Percentiles rank a stretch among this genome's conserved stretches.
Evolutionary conservation across 1,140 invertebrate species (phyloP).

Genomic region (Trichogramma pretiosum): DNA sequence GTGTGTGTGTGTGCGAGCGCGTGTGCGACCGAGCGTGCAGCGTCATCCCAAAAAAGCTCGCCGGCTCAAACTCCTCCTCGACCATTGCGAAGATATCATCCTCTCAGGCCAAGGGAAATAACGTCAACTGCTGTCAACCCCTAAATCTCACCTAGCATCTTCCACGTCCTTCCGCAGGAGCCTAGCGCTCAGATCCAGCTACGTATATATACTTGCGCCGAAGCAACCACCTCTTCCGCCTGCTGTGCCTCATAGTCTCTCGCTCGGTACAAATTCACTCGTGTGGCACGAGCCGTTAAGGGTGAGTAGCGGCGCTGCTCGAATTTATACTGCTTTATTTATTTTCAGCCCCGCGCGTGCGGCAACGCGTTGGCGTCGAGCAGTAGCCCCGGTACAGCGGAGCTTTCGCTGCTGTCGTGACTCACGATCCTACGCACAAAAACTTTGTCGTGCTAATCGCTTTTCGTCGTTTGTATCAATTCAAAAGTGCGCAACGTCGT

Average conservation of each 20-base stretch:
- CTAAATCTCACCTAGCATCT: constrained; percentile 21
- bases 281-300: too few species aligned
- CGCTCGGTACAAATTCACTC: constrained; percentile 11
- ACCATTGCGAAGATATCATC: neutral
- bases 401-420: too few species aligned
- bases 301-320: neutral
- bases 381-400: too few species aligned
- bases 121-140: constrained; percentile 18
- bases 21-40: constrained; percentile 12
- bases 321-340: constrained; percentile 11
- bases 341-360: neutral
- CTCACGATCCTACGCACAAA: too few species aligned
- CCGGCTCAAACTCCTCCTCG: neutral
- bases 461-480: constrained; percentile 10
- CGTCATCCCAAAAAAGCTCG: constrained; percentile 9
- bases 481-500: too few species aligned
- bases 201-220: too few species aligned
- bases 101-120: constrained; percentile 19
- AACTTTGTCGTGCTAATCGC: constrained; percentile 12
- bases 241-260: too few species aligned
- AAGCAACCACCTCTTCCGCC: too few species aligned
- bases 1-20: too few species aligned
- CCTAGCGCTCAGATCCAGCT: too few species aligned
- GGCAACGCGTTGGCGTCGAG: too few species aligned
- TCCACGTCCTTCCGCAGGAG: constrained; percentile 15